Percentiles rank a stretch among this genome's conserved stretches.
Conservation (phyloP, 2,797 vertebrate genomes). For the Phyllotis vaccarum region DNA sequence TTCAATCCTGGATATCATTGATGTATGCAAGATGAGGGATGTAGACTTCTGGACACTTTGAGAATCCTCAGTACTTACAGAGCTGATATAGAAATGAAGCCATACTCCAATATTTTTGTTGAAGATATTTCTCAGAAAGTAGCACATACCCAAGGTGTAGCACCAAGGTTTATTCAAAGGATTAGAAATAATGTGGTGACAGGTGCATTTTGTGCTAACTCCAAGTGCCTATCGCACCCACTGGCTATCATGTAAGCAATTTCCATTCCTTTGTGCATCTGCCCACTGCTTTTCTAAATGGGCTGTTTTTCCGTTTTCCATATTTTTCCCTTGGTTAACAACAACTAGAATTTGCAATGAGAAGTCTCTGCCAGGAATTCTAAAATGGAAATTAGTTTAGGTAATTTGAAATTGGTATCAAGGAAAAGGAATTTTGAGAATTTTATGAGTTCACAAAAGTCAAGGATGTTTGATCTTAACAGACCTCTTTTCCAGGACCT, state of each 20-base stretch:
- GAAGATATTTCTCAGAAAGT: background rate
- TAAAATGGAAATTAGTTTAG: conserved; percentile 73
- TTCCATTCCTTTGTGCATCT: conserved; percentile 45
- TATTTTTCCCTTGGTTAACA: conserved; percentile 41
- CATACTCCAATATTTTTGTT: background rate
- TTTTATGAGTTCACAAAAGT: conserved; percentile 58
- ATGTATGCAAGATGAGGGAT: background rate
- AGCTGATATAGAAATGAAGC: background rate
- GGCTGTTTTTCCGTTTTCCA: background rate
- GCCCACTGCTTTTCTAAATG: background rate
- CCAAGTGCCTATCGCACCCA: conserved; percentile 6
- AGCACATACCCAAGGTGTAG: background rate
- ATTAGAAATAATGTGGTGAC: background rate
- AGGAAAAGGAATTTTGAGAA: conserved; percentile 60
- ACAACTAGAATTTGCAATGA: conserved; percentile 41
- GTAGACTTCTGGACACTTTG: background rate
- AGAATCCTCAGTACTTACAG: background rate
- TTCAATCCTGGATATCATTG: background rate
- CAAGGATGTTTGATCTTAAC: conserved; percentile 55
- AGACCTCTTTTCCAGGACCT: conserved; percentile 33
- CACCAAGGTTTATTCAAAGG: conserved; percentile 11
- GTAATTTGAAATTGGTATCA: conserved; percentile 67
- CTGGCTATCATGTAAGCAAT: background rate
- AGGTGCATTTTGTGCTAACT: conserved; percentile 43
- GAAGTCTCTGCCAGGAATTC: conserved; percentile 56